phyloP scores from a whole-genome alignment of 2,797 vertebrate species.

The Neostethus bicornis region DNA sequence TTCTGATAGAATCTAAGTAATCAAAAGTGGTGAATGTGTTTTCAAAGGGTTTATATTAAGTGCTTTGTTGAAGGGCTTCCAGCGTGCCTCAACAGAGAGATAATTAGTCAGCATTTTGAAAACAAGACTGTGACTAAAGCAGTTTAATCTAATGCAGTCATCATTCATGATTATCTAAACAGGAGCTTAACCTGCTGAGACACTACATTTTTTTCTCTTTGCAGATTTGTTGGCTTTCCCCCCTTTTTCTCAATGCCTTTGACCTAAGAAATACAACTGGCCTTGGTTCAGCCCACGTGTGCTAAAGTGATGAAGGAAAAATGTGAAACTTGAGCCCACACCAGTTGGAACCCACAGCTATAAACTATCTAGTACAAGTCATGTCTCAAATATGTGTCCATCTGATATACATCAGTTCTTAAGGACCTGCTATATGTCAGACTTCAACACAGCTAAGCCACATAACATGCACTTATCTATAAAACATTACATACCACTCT shows the following conservation, averaged over 20 bases:
- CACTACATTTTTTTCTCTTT: neutral
- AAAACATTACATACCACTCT: conserved; percentile 18
- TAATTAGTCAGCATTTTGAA: conserved; percentile 5
- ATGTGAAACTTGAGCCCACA: conserved; percentile 21
- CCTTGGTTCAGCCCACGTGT: neutral
- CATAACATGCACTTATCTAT: conserved; percentile 41
- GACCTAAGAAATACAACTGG: conserved; percentile 8
- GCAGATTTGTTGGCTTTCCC: neutral
- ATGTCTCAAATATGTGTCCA: conserved; percentile 33
- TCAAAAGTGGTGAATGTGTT: neutral
- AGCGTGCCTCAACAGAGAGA: neutral
- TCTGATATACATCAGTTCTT: conserved; percentile 17
- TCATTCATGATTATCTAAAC: conserved; percentile 13
- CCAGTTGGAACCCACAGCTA: conserved; percentile 7
- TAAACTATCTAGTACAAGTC: conserved; percentile 24
- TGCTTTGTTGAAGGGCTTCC: conserved; percentile 3
- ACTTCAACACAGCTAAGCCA: conserved; percentile 21
- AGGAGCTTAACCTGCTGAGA: neutral
- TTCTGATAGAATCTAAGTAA: neutral
- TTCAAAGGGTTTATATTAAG: conserved; percentile 6
- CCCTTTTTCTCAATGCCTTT: neutral
- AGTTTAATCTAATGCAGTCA: conserved; percentile 7
- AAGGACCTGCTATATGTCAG: conserved; percentile 27
- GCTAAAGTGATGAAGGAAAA: conserved; percentile 7
- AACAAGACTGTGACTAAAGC: neutral